Conservation (phyloP, 1,140 invertebrate genomes). For the Temnothorax longispinosus region DNA sequence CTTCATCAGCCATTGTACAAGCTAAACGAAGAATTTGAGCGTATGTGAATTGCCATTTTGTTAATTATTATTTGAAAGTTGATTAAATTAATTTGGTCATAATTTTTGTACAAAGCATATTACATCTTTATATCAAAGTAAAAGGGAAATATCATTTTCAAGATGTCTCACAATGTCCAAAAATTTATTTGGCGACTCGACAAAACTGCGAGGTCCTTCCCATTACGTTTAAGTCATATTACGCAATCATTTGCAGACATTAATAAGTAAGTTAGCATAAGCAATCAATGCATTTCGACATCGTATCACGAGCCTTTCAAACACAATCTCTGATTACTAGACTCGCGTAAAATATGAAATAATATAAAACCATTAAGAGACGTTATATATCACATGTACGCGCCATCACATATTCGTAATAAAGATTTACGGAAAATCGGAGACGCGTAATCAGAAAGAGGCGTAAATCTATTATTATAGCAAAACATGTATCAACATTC, state of each 20-base stretch:
- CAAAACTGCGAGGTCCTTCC: background rate
- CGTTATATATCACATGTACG: background rate
- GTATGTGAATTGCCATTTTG: too few species aligned
- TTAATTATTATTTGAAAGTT: too few species aligned
- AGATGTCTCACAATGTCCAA: background rate
- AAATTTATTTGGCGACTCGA: background rate
- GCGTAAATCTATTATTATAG: slow-evolving; percentile 24
- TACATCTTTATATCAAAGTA: too few species aligned
- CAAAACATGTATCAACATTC: slow-evolving; percentile 67
- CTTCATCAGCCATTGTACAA: too few species aligned
- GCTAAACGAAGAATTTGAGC: too few species aligned
- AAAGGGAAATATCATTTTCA: too few species aligned
- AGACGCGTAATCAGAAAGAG: background rate
- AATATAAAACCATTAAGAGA: slow-evolving; percentile 20
- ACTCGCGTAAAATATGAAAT: slow-evolving; percentile 32
- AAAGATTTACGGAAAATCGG: slow-evolving; percentile 22
- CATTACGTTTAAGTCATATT: background rate
- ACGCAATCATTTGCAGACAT: background rate
- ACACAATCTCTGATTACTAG: slow-evolving; percentile 3
- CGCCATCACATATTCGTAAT: background rate
- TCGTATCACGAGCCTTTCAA: slow-evolving; percentile 3
- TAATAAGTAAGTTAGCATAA: slow-evolving; percentile 18
- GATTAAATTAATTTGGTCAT: too few species aligned
- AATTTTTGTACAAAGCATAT: too few species aligned
- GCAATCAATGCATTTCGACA: background rate